phyloP scores from a whole-genome alignment of 2,113 vertebrate genomes.

The Pseudorasbora parva region DNA sequence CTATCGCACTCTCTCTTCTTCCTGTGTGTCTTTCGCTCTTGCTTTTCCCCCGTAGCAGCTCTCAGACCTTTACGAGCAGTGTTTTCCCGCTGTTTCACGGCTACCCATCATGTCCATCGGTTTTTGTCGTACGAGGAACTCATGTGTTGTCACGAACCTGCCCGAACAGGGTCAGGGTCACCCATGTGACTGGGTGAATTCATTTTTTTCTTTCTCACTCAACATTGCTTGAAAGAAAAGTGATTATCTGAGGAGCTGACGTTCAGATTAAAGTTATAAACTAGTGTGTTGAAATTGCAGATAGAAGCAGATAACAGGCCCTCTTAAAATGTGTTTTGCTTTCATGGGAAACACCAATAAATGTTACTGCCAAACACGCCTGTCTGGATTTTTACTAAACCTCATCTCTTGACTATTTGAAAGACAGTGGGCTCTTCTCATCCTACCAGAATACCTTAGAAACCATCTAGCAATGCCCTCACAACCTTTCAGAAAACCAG shows the following conservation, averaged over 20 bases:
- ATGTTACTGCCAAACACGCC: slow-evolving; percentile 68
- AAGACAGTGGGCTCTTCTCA: background rate
- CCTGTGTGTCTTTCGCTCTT: slow-evolving; percentile 64
- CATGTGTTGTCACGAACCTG: slow-evolving; percentile 34
- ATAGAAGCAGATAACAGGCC: slow-evolving; percentile 23
- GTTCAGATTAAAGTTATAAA: slow-evolving; percentile 49
- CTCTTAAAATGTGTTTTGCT: slow-evolving; percentile 69
- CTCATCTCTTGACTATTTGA: background rate
- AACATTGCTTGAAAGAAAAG: slow-evolving; percentile 17
- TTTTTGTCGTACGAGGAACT: slow-evolving; percentile 30
- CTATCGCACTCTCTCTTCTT: slow-evolving; percentile 61
- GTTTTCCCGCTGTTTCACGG: slow-evolving; percentile 56
- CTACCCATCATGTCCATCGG: slow-evolving; percentile 53
- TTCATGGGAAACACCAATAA: slow-evolving; percentile 74
- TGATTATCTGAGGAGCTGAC: slow-evolving; percentile 41
- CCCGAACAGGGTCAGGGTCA: slow-evolving; percentile 42
- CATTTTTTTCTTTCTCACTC: slow-evolving; percentile 5
- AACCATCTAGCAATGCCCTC: too few species aligned
- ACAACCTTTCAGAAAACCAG: too few species aligned
- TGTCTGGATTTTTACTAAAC: slow-evolving; percentile 19
- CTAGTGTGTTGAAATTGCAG: slow-evolving; percentile 47
- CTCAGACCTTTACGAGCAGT: slow-evolving; percentile 51
- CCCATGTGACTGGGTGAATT: slow-evolving; percentile 4
- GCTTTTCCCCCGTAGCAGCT: slow-evolving; percentile 70
- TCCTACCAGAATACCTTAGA: too few species aligned